phyloP scores from a whole-genome alignment of 2,797 vertebrate species.

The Labroides dimidiatus region DNA sequence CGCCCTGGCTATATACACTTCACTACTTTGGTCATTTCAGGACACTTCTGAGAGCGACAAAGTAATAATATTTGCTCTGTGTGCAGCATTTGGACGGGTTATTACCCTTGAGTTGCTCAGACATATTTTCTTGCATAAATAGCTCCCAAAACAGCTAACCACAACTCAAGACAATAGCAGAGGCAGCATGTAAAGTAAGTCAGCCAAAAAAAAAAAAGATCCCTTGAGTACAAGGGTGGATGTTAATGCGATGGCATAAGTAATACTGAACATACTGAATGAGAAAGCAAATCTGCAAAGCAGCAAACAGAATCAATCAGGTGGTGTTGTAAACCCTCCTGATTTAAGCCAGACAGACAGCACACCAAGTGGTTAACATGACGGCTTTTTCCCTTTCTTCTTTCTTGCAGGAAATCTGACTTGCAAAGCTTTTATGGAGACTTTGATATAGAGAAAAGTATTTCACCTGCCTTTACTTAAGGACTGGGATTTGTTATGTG shows the following conservation, averaged over 20 bases:
- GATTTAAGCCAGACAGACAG: slow-evolving; percentile 20
- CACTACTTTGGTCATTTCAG: slow-evolving; percentile 17
- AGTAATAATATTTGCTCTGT: slow-evolving; percentile 48
- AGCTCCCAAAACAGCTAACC: slow-evolving; percentile 18
- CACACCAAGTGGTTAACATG: slow-evolving; percentile 6
- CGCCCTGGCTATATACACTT: slow-evolving; percentile 2
- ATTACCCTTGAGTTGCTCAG: slow-evolving; percentile 40
- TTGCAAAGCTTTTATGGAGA: background rate
- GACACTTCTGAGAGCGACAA: slow-evolving; percentile 10
- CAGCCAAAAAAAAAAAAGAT: slow-evolving; percentile 14
- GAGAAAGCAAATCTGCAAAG: slow-evolving; percentile 38
- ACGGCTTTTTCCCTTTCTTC: background rate
- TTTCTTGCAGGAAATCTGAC: slow-evolving; percentile 23
- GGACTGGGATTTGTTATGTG: background rate
- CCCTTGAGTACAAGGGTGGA: slow-evolving; percentile 17
- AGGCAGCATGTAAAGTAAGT: slow-evolving; percentile 20
- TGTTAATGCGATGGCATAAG: slow-evolving; percentile 20
- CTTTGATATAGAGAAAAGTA: background rate
- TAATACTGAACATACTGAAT: slow-evolving; percentile 30
- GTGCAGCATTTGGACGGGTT: slow-evolving; percentile 23
- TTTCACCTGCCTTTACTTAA: background rate
- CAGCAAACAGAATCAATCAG: slow-evolving; percentile 38
- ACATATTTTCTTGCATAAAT: slow-evolving; percentile 38
- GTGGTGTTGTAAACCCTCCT: slow-evolving; percentile 13
- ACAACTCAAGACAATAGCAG: slow-evolving; percentile 15